Evolutionary conservation across 2,888 invertebrate species (phyloP).

Genomic region (Hymenopus coronatus): DNA sequence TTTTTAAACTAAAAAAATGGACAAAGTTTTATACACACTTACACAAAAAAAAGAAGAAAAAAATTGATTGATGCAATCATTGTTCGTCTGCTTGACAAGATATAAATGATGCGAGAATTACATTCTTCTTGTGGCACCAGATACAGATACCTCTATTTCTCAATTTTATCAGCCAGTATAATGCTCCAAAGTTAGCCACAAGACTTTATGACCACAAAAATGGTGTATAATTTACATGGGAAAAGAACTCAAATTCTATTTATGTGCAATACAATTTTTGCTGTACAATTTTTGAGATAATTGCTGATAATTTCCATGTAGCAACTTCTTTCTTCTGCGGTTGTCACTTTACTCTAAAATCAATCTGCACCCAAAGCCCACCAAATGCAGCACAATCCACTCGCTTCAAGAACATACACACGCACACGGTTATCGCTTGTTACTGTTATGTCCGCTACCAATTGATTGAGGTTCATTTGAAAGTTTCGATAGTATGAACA

Average conservation of each 20-base stretch:
- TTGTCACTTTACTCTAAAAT: background rate
- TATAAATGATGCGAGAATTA: background rate
- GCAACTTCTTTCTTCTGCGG: slow-evolving; percentile 4
- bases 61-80: background rate
- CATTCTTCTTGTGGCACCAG: background rate
- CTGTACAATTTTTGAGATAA: background rate
- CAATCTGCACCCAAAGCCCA: slow-evolving; percentile 5
- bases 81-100: background rate
- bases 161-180: background rate
- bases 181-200: background rate
- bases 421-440: background rate
- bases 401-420: slow-evolving; percentile 22
- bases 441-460: slow-evolving; percentile 28
- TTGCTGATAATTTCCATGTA: slow-evolving; percentile 17
- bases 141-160: background rate
- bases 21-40: slow-evolving; percentile 15
- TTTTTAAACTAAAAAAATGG: background rate
- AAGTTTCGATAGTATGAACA: slow-evolving; percentile 25
- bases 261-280: slow-evolving; percentile 3
- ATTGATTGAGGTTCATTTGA: slow-evolving; percentile 32
- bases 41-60: slow-evolving; percentile 2
- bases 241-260: slow-evolving; percentile 12
- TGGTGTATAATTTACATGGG: background rate
- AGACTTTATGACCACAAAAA: background rate
- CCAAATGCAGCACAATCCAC: slow-evolving; percentile 23